Conservation (phyloP, 2,888 invertebrate species). For the Tillus elongatus region DNA sequence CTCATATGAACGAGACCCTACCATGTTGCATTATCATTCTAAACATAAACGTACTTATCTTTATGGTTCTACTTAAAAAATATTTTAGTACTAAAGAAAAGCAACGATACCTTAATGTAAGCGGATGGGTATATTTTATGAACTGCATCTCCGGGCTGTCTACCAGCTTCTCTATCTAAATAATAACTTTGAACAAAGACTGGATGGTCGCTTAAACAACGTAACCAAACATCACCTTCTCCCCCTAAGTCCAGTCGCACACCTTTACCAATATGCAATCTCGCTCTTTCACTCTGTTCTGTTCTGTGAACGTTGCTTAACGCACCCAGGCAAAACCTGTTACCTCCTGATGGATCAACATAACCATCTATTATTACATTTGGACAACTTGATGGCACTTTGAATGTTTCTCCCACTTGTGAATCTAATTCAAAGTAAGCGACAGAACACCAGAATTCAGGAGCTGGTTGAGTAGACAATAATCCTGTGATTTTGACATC, state of each 20-base stretch:
- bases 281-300: slow-evolving; percentile 82
- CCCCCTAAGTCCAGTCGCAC: slow-evolving; percentile 76
- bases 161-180: slow-evolving; percentile 84
- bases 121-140: slow-evolving; percentile 93
- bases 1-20: no score
- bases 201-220: slow-evolving; percentile 85
- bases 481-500: slow-evolving; percentile 48
- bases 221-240: slow-evolving; percentile 91
- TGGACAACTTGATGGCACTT: slow-evolving; percentile 68
- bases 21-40: no score
- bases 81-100: neutral
- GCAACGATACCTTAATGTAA: slow-evolving; percentile 68
- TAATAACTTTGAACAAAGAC: slow-evolving; percentile 96
- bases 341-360: slow-evolving; percentile 90
- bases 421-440: slow-evolving; percentile 96
- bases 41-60: no score
- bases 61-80: neutral
- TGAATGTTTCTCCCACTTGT: slow-evolving; percentile 82
- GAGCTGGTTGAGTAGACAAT: slow-evolving; percentile 75
- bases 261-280: slow-evolving; percentile 85
- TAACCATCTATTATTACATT: slow-evolving; percentile 81
- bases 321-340: slow-evolving; percentile 92
- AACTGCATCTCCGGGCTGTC: slow-evolving; percentile 89
- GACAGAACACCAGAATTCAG: slow-evolving; percentile 96
- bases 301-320: slow-evolving; percentile 94